Base-by-base conservation (phyloP, 2,888 invertebrate genomes). In the Epirrita christyi region DNA sequence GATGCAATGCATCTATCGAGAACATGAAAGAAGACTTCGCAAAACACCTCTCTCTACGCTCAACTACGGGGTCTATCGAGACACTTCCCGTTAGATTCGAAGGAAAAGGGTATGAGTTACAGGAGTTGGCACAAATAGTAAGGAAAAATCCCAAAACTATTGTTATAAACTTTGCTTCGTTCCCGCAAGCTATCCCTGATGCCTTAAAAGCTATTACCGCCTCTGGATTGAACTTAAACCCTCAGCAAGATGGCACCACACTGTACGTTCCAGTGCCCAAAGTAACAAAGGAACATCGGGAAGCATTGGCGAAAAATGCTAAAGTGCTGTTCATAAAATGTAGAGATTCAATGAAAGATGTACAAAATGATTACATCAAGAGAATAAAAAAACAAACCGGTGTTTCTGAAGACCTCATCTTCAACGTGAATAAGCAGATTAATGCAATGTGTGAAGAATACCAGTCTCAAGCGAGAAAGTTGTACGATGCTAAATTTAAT, bases 221-320 rank as follows among this genome's bases (percentile, higher is more conserved):
- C 36, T 97, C 97, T 58, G 98, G 98, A 8, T 94, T 98, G 93
- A 98, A 98, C 83, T 88, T 98, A 53, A 98, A 97, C 88, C 98
- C 98, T 0, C 98, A 98, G 80, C 98, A 98, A 83, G 98, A 99
- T 79, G 98, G 98, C 15, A 98, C 97, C 0, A 97, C 96, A 1
- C 85, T 99, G 45, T 98, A 94, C 83, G 93, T 99, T 49, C 96
- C 97, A 36, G 94, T 98, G 66, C 98, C 98, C 9, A 98, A 97
- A 85, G 96, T 99, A 0, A 98, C 99, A 0, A 96, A 96, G 78
- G 98, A 99, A 80, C 96, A 98, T 76, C 93, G 99, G 66, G 98
- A 98, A 86, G 94, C 93, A 59, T 90, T 99, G 57, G 95, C 97
- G 0, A 98, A 97, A 86, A 97, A 95, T 93, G 98, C 98, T 0